A percentile compares a stretch with the other conserved stretches of the same genome.
Evolutionary conservation across 2,797 vertebrate genomes (phyloP).

Genomic region (Ceyx erithaca): DNA sequence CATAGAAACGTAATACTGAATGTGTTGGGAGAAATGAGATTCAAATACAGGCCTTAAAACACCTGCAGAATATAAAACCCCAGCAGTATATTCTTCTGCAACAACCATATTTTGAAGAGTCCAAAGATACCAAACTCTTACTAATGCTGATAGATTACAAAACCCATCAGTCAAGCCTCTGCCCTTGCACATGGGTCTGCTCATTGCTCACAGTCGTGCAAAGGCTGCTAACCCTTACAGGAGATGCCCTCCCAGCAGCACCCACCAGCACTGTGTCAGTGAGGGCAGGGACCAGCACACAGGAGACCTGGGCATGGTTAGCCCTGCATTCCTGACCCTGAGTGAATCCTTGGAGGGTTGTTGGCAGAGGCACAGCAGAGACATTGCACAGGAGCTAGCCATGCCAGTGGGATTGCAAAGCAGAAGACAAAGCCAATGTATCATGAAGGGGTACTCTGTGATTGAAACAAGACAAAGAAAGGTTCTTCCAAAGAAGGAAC

Average conservation of each 20-base stretch:
- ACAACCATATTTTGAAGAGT: background rate
- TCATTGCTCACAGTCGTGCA: fast-evolving
- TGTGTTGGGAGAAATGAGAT: background rate
- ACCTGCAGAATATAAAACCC: background rate
- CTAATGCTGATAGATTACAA: background rate
- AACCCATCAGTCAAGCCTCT: background rate
- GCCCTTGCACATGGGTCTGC: fast-evolving
- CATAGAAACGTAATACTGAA: background rate
- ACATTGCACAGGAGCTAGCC: background rate
- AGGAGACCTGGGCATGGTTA: background rate
- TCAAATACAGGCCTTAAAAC: background rate
- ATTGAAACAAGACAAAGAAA: background rate
- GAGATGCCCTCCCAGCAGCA: background rate
- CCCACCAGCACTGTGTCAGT: fast-evolving
- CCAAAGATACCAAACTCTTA: background rate
- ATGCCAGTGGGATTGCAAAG: background rate
- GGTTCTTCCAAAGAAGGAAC: background rate
- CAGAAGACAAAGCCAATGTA: background rate
- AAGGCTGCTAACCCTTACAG: fast-evolving
- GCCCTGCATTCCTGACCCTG: background rate
- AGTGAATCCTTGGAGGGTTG: background rate
- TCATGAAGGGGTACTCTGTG: background rate
- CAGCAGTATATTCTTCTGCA: background rate
- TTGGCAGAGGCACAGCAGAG: background rate
- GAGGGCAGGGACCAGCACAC: background rate